Percentiles rank a stretch among this genome's conserved stretches.
Conservation (phyloP, 2,797 vertebrate genomes). For the Allobates femoralis region DNA sequence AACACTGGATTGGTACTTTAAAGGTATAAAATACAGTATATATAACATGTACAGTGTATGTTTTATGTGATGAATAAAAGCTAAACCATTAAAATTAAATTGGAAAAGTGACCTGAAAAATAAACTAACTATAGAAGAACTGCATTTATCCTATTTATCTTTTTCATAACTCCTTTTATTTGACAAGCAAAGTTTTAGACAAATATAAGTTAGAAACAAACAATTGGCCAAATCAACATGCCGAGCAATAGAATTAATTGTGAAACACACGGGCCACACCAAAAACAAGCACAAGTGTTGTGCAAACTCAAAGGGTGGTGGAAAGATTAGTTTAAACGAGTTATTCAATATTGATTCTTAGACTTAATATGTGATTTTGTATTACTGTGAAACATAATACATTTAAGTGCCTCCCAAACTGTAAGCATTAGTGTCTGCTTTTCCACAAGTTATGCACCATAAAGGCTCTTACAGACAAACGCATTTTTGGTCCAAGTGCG, state of each 20-base stretch:
- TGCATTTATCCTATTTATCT: not conserved
- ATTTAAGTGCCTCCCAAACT: conserved; percentile 61
- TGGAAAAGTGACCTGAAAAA: not conserved
- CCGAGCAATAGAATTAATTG: not conserved
- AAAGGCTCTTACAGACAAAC: too few species aligned
- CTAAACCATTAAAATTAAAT: not conserved
- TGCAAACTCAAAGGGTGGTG: conserved; percentile 52
- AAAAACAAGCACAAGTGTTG: conserved; percentile 70
- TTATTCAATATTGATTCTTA: conserved; percentile 70
- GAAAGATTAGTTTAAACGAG: conserved; percentile 67
- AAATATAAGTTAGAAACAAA: conserved; percentile 19
- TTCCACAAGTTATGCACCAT: not conserved
- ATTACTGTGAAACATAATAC: conserved; percentile 61
- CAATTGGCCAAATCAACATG: not conserved
- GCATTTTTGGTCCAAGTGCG: too few species aligned
- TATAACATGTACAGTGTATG: too few species aligned
- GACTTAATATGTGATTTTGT: conserved; percentile 64
- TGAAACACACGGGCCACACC: conserved; percentile 67
- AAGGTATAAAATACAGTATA: too few species aligned
- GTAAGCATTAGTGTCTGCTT: not conserved
- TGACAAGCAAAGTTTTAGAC: not conserved
- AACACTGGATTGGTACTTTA: too few species aligned
- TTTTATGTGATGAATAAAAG: not conserved
- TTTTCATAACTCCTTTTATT: not conserved
- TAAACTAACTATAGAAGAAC: not conserved